Evolutionary conservation across 2,888 invertebrate species (phyloP), one percentile per base, ranked within the genome.

Genomic region (Trilocha varians): DNA sequence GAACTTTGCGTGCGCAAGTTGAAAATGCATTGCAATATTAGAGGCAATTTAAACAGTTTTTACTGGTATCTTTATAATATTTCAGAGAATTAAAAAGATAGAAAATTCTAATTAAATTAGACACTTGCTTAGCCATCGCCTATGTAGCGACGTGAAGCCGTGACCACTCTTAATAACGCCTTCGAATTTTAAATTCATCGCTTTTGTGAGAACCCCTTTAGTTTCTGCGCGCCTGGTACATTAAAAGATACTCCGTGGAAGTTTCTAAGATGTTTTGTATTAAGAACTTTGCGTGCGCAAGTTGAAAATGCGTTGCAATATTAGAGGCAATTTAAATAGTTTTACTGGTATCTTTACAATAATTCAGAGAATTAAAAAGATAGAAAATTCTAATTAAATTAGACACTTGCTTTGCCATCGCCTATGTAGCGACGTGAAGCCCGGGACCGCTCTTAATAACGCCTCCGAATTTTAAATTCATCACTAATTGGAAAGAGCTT

Each of bases 351-450:
- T n/a, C n/a, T n/a, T n/a, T n/a, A n/a, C n/a, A n/a, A n/a, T n/a
- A n/a, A n/a, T n/a, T n/a, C n/a, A n/a, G n/a, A n/a, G n/a, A n/a
- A n/a, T n/a, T n/a, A n/a, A n/a, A n/a, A n/a, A n/a, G n/a, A n/a
- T n/a, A n/a, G n/a, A n/a, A n/a, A n/a, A n/a, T n/a, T n/a, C n/a
- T n/a, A n/a, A n/a, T 72, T 70, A 76, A 77, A 73, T 67, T 65
- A 68, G 61, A 65, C 58, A 61, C 64, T 70, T 55, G 62, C 64
- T 53, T 64, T 59, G 61, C 57, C 52, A 54, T 60, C 58, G n/a
- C 60, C 34, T 37, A 33, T 17, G 13, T 3, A 18, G 37, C 34
- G 38, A 34, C 32, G 14, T 13, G 13, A 33, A 38, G n/a, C 16
- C n/a, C 38, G 42, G 25, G 38, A 17, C 15, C n/a, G n/a, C 17